Conservation (phyloP, 2,113 vertebrate genomes). For the Pseudorectes ferrugineus region DNA sequence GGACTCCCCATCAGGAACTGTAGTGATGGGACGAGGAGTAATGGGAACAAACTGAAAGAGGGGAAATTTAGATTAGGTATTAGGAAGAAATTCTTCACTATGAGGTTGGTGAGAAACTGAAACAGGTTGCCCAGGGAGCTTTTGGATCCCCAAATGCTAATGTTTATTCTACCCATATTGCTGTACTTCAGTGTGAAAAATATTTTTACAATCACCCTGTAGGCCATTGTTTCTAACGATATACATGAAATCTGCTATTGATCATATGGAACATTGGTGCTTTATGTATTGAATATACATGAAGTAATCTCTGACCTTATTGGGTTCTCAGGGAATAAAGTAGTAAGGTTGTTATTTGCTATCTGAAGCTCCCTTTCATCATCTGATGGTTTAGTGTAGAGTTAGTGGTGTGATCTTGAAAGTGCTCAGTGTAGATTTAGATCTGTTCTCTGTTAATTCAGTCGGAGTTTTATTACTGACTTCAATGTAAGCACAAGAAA, state of each 20-base stretch:
- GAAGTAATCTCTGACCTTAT: background rate
- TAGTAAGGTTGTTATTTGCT: background rate
- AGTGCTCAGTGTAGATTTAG: background rate
- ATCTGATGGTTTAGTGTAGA: background rate
- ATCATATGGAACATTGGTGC: background rate
- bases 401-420: background rate
- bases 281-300: background rate
- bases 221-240: background rate
- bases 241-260: background rate
- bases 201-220: background rate
- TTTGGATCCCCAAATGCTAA: background rate
- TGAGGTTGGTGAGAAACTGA: background rate
- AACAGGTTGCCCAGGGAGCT: background rate
- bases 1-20: background rate
- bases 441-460: background rate
- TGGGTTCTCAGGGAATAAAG: background rate
- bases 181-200: background rate
- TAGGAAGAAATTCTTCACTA: background rate
- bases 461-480: background rate
- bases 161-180: background rate
- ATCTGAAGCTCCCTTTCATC: background rate
- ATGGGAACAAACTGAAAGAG: background rate
- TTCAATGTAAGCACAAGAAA: background rate
- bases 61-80: background rate
- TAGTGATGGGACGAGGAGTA: background rate